A percentile compares a stretch with the other conserved stretches of the same genome.
Evolutionary conservation across 2,888 invertebrate species (phyloP).

Genomic region (Nomada ferruginata): DNA sequence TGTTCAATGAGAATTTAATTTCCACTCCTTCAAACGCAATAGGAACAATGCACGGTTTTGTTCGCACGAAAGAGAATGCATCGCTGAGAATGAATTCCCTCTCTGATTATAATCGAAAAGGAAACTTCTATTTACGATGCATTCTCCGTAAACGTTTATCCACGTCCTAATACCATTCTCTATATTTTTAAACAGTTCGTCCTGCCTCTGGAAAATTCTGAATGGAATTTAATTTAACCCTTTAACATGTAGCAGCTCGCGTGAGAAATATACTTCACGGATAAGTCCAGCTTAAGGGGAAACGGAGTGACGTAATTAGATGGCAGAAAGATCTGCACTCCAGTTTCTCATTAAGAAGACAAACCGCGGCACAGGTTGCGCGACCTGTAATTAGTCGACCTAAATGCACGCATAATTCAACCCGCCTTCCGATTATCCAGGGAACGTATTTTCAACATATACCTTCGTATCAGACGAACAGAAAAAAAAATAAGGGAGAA

Average conservation of each 20-base stretch:
- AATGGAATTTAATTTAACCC: too few relatives aligned
- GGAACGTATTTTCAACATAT: constrained; percentile 8
- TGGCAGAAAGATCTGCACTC: neutral
- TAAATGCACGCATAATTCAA: constrained; percentile 3
- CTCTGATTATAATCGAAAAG: constrained; percentile 28
- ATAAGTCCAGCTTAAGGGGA: neutral
- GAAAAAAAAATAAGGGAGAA: neutral
- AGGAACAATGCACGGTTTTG: constrained; percentile 49
- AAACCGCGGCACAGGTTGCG: neutral
- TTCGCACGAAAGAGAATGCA: constrained; percentile 49
- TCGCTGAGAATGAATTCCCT: constrained; percentile 1
- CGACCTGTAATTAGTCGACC: constrained; percentile 26
- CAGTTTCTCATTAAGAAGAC: constrained; percentile 30
- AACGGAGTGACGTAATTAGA: neutral
- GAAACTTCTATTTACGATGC: constrained; percentile 9
- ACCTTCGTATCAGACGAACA: neutral
- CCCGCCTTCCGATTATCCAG: neutral
- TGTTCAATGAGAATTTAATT: constrained; percentile 65
- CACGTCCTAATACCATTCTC: neutral
- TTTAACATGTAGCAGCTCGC: too few relatives aligned
- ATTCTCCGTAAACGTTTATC: neutral
- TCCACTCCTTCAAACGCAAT: constrained; percentile 34
- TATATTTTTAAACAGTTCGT: neutral
- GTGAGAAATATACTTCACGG: neutral
- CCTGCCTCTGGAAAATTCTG: too few relatives aligned